Conservation (phyloP, 2,797 vertebrate genomes). For the Sphaeramia orbicularis region DNA sequence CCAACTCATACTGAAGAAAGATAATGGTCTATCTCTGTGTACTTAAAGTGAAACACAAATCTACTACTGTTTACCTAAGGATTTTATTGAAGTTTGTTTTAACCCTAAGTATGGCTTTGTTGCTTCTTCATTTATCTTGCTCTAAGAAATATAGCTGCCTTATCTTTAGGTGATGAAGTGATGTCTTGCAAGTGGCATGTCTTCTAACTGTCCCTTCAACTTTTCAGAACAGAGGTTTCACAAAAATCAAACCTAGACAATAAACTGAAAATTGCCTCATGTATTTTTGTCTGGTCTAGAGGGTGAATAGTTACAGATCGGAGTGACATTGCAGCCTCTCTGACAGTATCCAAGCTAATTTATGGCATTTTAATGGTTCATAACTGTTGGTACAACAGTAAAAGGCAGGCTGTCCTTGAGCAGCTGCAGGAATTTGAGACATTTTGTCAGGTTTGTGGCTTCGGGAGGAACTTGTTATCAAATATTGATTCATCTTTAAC, state of each 20-base stretch:
- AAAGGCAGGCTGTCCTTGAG: conserved; percentile 26
- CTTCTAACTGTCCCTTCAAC: conserved; percentile 4
- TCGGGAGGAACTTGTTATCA: conserved; percentile 27
- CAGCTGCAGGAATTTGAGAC: conserved; percentile 17
- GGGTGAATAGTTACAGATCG: conserved; percentile 15
- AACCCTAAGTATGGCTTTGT: conserved; percentile 11
- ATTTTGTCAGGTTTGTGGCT: conserved; percentile 25
- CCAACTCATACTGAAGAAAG: conserved; percentile 14
- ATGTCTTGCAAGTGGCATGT: conserved; percentile 15
- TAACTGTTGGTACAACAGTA: conserved; percentile 25
- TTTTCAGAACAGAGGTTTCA: neutral
- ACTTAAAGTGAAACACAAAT: no score
- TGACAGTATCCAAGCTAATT: neutral
- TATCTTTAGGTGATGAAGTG: no score
- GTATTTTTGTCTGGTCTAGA: conserved; percentile 3
- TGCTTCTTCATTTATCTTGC: conserved; percentile 21
- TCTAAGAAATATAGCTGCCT: neutral
- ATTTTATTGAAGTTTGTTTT: conserved; percentile 12
- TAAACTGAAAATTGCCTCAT: neutral
- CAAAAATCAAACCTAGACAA: neutral
- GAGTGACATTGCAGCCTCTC: conserved; percentile 10
- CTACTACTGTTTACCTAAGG: conserved; percentile 24
- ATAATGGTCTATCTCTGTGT: conserved; percentile 2
- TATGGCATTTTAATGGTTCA: conserved; percentile 26
- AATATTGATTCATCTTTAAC: conserved; percentile 45